Percentiles rank a stretch among this genome's conserved stretches.
Evolutionary conservation across 2,797 vertebrate genomes (phyloP).

Genomic region (Botia kubotai): DNA sequence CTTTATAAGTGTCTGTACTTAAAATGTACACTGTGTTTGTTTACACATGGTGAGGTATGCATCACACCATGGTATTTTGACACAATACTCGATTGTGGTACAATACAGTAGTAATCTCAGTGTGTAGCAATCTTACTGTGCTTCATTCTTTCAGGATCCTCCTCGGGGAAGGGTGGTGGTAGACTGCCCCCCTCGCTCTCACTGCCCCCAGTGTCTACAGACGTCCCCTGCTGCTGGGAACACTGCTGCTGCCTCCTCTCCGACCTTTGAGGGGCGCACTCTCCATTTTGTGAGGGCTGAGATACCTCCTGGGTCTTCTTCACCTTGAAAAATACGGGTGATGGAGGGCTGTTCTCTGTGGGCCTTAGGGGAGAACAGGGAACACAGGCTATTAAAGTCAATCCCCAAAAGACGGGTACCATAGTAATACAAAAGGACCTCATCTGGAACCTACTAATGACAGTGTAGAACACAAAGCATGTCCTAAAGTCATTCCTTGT

Average conservation of each 20-base stretch:
- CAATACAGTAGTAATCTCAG: not conserved
- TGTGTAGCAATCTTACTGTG: constrained; percentile 88
- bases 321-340: constrained; percentile 84
- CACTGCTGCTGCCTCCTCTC: constrained; percentile 72
- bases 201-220: constrained; percentile 72
- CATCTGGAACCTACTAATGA: constrained; percentile 27
- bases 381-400: constrained; percentile 35
- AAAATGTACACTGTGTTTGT: not conserved
- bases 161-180: constrained; percentile 79
- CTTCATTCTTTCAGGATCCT: constrained; percentile 92
- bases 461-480: constrained; percentile 30
- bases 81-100: not conserved
- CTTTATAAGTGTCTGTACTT: not conserved
- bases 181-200: constrained; percentile 76
- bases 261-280: constrained; percentile 75
- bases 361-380: constrained; percentile 76
- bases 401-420: constrained; percentile 12
- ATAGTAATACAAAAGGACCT: constrained; percentile 24
- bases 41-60: not conserved
- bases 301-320: constrained; percentile 81
- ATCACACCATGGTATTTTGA: no score
- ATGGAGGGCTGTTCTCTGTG: constrained; percentile 83
- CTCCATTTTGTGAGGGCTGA: constrained; percentile 85
- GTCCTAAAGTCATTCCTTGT: constrained; percentile 4
- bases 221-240: constrained; percentile 64